Evolutionary conservation across 2,797 vertebrate species (phyloP).

Genomic region (Enteromius treurensis): DNA sequence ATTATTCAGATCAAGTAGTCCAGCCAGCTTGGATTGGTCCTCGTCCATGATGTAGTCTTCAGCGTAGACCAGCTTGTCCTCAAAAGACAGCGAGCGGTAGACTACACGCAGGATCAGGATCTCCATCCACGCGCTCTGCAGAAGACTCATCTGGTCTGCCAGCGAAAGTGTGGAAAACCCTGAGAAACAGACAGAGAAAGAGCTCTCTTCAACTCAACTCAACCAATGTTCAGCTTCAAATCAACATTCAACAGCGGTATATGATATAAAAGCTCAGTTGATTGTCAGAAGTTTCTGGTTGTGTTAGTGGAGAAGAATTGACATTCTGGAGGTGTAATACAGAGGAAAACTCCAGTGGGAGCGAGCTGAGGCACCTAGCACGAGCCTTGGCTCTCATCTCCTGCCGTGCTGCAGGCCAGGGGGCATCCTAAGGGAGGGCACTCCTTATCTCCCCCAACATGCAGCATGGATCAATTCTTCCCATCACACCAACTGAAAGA

Average conservation of each 20-base stretch:
- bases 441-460: slow-evolving; percentile 83
- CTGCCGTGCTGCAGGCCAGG: slow-evolving; percentile 58
- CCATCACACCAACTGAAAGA: slow-evolving; percentile 73
- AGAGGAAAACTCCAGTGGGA: slow-evolving; percentile 46
- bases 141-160: slow-evolving; percentile 99
- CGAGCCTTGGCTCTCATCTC: slow-evolving; percentile 53
- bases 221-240: background rate
- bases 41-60: slow-evolving; percentile 99
- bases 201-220: background rate
- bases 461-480: slow-evolving; percentile 81
- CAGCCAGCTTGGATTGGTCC: slow-evolving; percentile 97
- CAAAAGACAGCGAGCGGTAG: slow-evolving; percentile 96
- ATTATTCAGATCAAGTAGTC: slow-evolving; percentile 97
- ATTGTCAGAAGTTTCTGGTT: slow-evolving; percentile 28
- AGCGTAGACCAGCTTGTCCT: slow-evolving; percentile 98
- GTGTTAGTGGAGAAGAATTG: slow-evolving; percentile 45
- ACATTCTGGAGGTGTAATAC: slow-evolving; percentile 58
- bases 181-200: slow-evolving; percentile 62
- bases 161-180: slow-evolving; percentile 98
- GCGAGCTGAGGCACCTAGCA: slow-evolving; percentile 40
- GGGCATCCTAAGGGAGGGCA: slow-evolving; percentile 69
- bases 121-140: slow-evolving; percentile 99
- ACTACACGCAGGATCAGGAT: slow-evolving; percentile 98
- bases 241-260: slow-evolving; percentile 16
- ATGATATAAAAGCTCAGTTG: slow-evolving; percentile 11